phyloP scores from a whole-genome alignment of 1,140 invertebrate genomes.

The Archivesica marissinica region DNA sequence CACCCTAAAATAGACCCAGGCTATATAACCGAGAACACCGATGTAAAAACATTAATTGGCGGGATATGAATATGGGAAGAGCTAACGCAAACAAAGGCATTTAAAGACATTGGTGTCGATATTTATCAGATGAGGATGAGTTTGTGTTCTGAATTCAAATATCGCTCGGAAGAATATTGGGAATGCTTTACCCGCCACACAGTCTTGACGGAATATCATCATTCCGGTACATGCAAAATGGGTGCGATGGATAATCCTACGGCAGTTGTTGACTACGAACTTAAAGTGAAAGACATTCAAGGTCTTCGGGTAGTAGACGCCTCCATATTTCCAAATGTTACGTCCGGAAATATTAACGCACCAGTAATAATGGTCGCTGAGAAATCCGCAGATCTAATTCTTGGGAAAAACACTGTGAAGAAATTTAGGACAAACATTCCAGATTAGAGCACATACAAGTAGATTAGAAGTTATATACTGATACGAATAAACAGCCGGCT shows the following conservation, averaged over 20 bases:
- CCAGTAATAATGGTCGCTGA: constrained; percentile 94
- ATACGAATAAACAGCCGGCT: no score
- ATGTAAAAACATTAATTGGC: constrained; percentile 2
- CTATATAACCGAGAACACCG: background rate
- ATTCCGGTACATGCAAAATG: constrained; percentile 96
- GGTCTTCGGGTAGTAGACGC: constrained; percentile 63
- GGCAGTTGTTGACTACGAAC: constrained; percentile 93
- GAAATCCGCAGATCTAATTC: constrained; percentile 91
- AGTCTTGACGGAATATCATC: constrained; percentile 90
- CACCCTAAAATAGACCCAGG: background rate
- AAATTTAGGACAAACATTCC: background rate
- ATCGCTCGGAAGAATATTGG: constrained; percentile 76
- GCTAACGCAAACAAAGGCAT: background rate
- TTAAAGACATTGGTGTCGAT: constrained; percentile 20
- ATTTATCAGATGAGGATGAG: background rate
- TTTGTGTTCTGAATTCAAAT: constrained; percentile 15
- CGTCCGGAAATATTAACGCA: constrained; percentile 90
- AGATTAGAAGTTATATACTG: no score
- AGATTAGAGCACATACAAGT: no score
- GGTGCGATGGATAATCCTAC: constrained; percentile 92
- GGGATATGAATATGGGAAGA: constrained; percentile 31
- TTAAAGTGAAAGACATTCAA: constrained; percentile 63
- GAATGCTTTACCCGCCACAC: constrained; percentile 75
- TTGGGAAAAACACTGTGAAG: constrained; percentile 2
- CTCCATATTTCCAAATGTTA: constrained; percentile 70